Conservation (phyloP, 2,888 invertebrate genomes). For the Unio pictorum region DNA sequence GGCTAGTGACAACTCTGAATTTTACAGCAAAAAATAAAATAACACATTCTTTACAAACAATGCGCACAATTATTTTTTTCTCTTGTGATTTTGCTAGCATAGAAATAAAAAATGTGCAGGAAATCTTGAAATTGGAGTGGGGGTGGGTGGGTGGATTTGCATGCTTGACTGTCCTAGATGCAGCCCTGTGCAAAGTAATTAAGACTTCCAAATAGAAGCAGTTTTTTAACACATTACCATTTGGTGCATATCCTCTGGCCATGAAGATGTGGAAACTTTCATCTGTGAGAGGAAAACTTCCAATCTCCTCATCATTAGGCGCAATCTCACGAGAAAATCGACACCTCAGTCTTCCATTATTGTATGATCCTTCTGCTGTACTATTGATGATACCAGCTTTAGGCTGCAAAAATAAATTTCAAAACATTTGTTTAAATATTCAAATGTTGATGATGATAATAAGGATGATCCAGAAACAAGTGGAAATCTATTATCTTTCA, state of each 20-base stretch:
- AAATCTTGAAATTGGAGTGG: no score
- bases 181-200: no score
- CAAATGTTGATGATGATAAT: neutral
- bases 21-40: no score
- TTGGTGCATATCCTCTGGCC: constrained; percentile 51
- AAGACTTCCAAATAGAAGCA: no score
- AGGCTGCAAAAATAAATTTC: constrained; percentile 23
- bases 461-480: neutral
- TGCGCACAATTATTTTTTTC: no score
- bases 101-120: no score
- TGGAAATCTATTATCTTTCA: neutral
- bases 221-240: neutral
- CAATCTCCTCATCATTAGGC: constrained; percentile 31
- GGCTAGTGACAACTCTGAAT: no score
- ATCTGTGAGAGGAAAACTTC: constrained; percentile 36
- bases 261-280: constrained; percentile 51
- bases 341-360: constrained; percentile 52
- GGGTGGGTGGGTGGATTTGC: no score
- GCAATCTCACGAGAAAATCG: constrained; percentile 39
- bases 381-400: constrained; percentile 32
- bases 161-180: no score
- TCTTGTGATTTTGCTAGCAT: no score
- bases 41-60: no score
- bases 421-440: neutral
- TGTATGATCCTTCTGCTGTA: constrained; percentile 50